Conservation (phyloP, 2,888 invertebrate species). For the Eretmocerus hayati region DNA sequence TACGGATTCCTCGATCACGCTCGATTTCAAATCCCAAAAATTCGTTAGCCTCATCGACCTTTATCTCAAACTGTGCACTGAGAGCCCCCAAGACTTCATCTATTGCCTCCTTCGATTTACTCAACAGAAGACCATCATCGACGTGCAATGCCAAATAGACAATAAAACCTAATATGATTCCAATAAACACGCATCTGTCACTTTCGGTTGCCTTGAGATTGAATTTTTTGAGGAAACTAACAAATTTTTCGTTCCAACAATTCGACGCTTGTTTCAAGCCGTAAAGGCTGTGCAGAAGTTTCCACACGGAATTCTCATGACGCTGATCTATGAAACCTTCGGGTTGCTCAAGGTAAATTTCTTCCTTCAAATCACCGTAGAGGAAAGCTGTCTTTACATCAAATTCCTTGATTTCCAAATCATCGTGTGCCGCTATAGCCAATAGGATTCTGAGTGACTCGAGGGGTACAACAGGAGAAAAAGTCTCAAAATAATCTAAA, state of each 20-base stretch:
- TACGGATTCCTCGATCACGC: constrained; percentile 1
- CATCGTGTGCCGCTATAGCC: not conserved
- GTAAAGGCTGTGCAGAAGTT: not conserved
- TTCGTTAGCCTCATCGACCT: not conserved
- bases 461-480: not conserved
- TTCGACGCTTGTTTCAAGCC: not conserved
- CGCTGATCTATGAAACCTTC: not conserved
- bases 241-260: not conserved
- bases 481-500: constrained; percentile 7
- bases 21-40: constrained; percentile 10
- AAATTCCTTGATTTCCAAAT: constrained; percentile 1
- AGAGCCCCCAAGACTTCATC: constrained; percentile 2
- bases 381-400: constrained; percentile 5
- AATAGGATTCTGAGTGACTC: not conserved
- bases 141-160: constrained; percentile 5
- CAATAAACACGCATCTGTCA: constrained; percentile 4
- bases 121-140: constrained; percentile 2
- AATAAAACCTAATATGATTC: too few relatives aligned
- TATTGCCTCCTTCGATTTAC: constrained; percentile 1
- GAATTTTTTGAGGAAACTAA: not conserved
- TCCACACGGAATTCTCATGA: not conserved
- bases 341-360: not conserved
- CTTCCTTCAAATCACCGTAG: not conserved
- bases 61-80: constrained; percentile 6
- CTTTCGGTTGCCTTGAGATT: not conserved